A percentile compares a stretch with the other conserved stretches of the same genome.
phyloP scores from a whole-genome alignment of 2,888 invertebrate species.

The Drosophila tripunctata region DNA sequence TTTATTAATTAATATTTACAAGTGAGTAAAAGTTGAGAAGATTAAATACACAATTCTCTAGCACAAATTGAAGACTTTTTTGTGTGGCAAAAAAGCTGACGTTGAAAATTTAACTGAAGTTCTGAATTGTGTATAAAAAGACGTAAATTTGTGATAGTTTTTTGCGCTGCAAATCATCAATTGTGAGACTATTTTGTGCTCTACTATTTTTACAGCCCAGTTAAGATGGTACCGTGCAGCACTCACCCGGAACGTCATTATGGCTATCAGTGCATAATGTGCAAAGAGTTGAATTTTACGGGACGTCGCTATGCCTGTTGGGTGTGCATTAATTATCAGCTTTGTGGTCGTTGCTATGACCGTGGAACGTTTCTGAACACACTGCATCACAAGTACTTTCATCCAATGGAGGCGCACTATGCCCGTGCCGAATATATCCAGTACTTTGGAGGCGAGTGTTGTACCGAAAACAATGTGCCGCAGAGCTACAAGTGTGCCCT shows the following conservation, averaged over 20 bases:
- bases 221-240: not conserved
- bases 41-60: not conserved
- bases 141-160: not conserved
- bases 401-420: slow-evolving; percentile 49
- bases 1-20: not conserved
- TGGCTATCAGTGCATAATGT: slow-evolving; percentile 45
- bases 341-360: slow-evolving; percentile 53
- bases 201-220: not conserved
- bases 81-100: not conserved
- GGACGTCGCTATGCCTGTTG: slow-evolving; percentile 60
- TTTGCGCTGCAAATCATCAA: too few relatives aligned
- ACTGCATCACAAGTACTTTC: slow-evolving; percentile 42
- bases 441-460: slow-evolving; percentile 48
- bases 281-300: slow-evolving; percentile 10
- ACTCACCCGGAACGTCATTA: slow-evolving; percentile 38
- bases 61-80: not conserved
- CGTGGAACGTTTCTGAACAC: slow-evolving; percentile 5
- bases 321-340: slow-evolving; percentile 41
- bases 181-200: not conserved
- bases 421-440: slow-evolving; percentile 37
- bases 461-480: slow-evolving; percentile 4
- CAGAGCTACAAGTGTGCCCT: slow-evolving; percentile 63
- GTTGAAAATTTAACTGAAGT: not conserved
- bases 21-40: not conserved
- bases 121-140: not conserved